Evolutionary conservation across 2,113 vertebrate genomes (phyloP).

Genomic region (Genyomyrus donnyi): DNA sequence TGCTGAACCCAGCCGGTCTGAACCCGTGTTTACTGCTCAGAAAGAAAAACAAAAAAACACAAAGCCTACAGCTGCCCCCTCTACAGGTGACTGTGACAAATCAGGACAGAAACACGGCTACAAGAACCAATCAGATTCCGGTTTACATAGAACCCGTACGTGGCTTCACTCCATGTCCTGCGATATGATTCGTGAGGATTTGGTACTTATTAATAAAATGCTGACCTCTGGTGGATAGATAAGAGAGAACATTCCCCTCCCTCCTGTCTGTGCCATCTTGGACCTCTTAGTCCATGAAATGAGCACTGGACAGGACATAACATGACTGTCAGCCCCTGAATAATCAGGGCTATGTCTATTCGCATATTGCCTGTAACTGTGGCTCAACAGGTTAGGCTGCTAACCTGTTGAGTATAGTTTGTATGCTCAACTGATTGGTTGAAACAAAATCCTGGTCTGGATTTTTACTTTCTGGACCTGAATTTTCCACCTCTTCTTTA

Average conservation of each 20-base stretch:
- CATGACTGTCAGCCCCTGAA: not conserved
- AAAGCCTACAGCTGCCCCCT: not conserved
- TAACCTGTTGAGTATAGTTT: not conserved
- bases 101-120: not conserved
- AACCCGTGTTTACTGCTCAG: not conserved
- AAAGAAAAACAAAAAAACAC: not conserved
- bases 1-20: not conserved
- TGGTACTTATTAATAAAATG: slow-evolving; percentile 52
- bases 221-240: slow-evolving; percentile 60
- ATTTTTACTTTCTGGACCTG: too few species aligned
- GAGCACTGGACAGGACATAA: not conserved
- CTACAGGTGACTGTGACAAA: not conserved
- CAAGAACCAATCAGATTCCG: not conserved
- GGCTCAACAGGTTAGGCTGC: not conserved
- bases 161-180: not conserved
- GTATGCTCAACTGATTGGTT: too few species aligned
- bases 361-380: not conserved
- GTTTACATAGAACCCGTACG: not conserved
- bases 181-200: not conserved
- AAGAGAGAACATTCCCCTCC: slow-evolving; percentile 16
- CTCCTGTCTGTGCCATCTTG: not conserved
- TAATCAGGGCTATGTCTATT: not conserved
- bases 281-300: not conserved
- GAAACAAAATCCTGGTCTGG: too few species aligned
- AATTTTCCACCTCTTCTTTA: not conserved